Conservation (phyloP, 2,797 vertebrate genomes). For the Channa striata region DNA sequence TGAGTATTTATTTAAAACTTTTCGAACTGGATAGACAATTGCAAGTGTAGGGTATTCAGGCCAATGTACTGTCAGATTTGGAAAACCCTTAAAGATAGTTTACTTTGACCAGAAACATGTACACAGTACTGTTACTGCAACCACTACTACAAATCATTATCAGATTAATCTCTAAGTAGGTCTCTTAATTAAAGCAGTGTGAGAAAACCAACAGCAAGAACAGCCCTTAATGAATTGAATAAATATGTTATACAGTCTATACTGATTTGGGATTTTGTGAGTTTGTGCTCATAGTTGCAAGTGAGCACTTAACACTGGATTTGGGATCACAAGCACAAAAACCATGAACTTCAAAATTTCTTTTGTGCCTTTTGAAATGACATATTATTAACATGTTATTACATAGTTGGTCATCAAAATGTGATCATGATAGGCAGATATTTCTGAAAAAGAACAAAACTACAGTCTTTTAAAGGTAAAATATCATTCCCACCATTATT, state of each 20-base stretch:
- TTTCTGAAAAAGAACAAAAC: not conserved
- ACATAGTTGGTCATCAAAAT: not conserved
- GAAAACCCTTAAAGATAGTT: too few relatives aligned
- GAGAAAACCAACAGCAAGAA: too few relatives aligned
- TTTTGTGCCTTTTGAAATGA: too few relatives aligned
- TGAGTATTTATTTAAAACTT: not conserved
- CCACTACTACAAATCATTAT: not conserved
- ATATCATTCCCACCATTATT: conserved; percentile 57
- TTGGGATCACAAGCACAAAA: not conserved
- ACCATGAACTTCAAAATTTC: not conserved
- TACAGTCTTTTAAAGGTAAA: not conserved
- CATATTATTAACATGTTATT: not conserved
- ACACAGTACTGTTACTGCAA: too few relatives aligned
- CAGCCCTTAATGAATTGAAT: too few relatives aligned
- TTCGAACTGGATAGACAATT: too few relatives aligned
- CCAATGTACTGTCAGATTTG: too few relatives aligned
- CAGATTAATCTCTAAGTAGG: not conserved
- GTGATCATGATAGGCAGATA: not conserved
- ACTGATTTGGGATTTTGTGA: too few relatives aligned
- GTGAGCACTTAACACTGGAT: too few relatives aligned
- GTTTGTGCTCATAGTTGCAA: too few relatives aligned
- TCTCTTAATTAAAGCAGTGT: not conserved
- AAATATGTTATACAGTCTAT: not conserved
- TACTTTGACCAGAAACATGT: too few relatives aligned
- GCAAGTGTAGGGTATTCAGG: too few relatives aligned